Evolutionary conservation across 2,113 vertebrate genomes (phyloP).

Genomic region (Paramisgurnus dabryanus): DNA sequence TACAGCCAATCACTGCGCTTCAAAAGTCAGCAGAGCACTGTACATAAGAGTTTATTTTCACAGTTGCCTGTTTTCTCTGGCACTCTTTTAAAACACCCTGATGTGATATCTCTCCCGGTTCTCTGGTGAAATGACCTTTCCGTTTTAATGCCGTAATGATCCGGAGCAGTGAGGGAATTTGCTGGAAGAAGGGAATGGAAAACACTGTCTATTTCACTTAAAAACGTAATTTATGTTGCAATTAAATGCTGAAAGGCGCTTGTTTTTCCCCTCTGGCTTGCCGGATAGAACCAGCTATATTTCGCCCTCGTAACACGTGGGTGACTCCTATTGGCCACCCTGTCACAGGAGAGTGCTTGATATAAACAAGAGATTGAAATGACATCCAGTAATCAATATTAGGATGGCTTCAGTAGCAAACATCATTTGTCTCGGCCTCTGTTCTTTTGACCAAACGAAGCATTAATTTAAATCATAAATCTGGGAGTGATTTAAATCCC

Average conservation of each 20-base stretch:
- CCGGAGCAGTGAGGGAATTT: slow-evolving; percentile 47
- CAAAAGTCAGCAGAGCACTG: slow-evolving; percentile 3
- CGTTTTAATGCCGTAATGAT: slow-evolving; percentile 48
- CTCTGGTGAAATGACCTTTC: slow-evolving; percentile 47
- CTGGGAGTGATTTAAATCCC: slow-evolving; percentile 99
- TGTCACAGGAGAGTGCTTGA: slow-evolving; percentile 98
- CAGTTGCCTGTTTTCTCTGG: slow-evolving; percentile 28
- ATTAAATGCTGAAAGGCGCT: slow-evolving; percentile 61
- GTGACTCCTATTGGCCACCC: slow-evolving; percentile 95
- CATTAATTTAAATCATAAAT: slow-evolving; percentile 99
- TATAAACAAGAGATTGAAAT: slow-evolving; percentile 99
- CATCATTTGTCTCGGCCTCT: slow-evolving; percentile 97
- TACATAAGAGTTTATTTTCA: slow-evolving; percentile 15
- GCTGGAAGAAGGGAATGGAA: slow-evolving; percentile 55
- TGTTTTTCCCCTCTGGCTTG: slow-evolving; percentile 60
- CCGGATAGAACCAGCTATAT: slow-evolving; percentile 78
- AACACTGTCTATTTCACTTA: slow-evolving; percentile 60
- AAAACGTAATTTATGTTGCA: slow-evolving; percentile 61
- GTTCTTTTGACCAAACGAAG: slow-evolving; percentile 99
- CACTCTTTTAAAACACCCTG: slow-evolving; percentile 33
- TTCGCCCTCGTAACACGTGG: slow-evolving; percentile 91
- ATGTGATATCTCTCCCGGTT: slow-evolving; percentile 15
- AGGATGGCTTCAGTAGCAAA: slow-evolving; percentile 98
- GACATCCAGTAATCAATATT: slow-evolving; percentile 99
- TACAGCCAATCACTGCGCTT: slow-evolving; percentile 32